These are phyloP conservation scores for Nowickia ferox DNA, from an alignment of 2,888 invertebrate species.

Conservation along the genomic window DNA sequence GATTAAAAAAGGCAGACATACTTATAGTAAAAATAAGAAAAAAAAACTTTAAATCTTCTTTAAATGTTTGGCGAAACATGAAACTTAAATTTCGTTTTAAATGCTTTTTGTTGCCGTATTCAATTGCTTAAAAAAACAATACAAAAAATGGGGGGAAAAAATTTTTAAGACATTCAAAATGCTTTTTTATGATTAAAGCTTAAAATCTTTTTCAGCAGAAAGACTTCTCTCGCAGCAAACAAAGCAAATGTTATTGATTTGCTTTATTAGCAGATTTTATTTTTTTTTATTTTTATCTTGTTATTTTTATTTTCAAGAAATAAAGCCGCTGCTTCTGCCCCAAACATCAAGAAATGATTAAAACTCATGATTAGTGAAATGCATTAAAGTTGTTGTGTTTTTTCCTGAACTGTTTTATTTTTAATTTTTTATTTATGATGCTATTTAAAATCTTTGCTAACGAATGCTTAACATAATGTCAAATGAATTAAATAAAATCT, in stretches of 20 bases:
- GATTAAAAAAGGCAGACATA: constrained; percentile 52
- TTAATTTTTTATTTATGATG: constrained; percentile 62
- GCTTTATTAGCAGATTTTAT: constrained; percentile 65
- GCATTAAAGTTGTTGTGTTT: constrained; percentile 52
- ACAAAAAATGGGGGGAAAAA: background rate
- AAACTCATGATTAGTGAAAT: constrained; percentile 70
- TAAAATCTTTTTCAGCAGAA: constrained; percentile 61
- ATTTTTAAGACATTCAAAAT: constrained; percentile 29
- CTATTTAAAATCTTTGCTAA: constrained; percentile 51
- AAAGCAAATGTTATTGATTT: constrained; percentile 56
- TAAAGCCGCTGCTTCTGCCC: constrained; percentile 13
- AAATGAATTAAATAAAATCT: constrained; percentile 3
- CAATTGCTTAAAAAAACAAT: constrained; percentile 1
- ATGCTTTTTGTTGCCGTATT: constrained; percentile 17
- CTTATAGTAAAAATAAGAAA: background rate
- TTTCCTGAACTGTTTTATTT: background rate
- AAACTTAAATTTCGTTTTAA: constrained; percentile 64
- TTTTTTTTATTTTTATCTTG: background rate
- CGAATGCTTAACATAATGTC: background rate
- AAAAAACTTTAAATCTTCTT: constrained; percentile 18
- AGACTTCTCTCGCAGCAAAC: background rate
- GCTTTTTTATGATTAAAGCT: constrained; percentile 41
- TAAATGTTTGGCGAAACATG: constrained; percentile 54
- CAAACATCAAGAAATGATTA: constrained; percentile 69
- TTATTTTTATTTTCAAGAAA: background rate